These are phyloP conservation scores for Maylandia zebra DNA, from an alignment of 2,113 vertebrate genomes.

Conservation along the genomic window DNA sequence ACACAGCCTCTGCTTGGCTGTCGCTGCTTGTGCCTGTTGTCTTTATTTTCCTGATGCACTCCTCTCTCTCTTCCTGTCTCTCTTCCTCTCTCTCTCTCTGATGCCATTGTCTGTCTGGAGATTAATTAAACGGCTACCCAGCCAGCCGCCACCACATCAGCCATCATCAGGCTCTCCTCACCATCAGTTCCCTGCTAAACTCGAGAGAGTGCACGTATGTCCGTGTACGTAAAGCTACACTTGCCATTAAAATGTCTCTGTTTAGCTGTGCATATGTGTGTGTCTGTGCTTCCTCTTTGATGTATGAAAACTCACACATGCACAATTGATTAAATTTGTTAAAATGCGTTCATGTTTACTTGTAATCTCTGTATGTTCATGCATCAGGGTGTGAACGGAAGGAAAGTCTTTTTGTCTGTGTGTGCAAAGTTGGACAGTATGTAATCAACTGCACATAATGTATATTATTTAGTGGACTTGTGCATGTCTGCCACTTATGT, in stretches of 20 bases:
- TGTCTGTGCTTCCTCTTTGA: neutral
- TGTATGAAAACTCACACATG: neutral
- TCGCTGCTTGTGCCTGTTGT: constrained; percentile 14
- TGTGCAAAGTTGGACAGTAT: neutral
- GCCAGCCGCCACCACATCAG: constrained; percentile 55
- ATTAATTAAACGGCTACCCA: constrained; percentile 67
- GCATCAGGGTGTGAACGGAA: neutral
- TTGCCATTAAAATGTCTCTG: neutral
- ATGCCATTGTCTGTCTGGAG: constrained; percentile 56
- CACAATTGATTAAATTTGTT: neutral
- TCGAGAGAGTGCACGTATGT: neutral
- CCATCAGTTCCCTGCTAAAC: constrained; percentile 32
- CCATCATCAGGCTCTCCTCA: constrained; percentile 47
- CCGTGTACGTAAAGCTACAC: neutral
- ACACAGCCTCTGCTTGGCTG: constrained; percentile 1
- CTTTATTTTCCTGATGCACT: constrained; percentile 14
- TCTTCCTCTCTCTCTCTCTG: constrained; percentile 6
- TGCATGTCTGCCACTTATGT: neutral
- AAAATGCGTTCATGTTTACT: neutral
- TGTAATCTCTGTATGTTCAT: neutral
- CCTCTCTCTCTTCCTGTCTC: neutral
- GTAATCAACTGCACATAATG: neutral
- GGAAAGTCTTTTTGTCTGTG: neutral
- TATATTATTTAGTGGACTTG: neutral
- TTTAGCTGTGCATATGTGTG: neutral